Evolutionary conservation across 2,113 vertebrate species (phyloP).

Genomic region (Ondatra zibethicus): DNA sequence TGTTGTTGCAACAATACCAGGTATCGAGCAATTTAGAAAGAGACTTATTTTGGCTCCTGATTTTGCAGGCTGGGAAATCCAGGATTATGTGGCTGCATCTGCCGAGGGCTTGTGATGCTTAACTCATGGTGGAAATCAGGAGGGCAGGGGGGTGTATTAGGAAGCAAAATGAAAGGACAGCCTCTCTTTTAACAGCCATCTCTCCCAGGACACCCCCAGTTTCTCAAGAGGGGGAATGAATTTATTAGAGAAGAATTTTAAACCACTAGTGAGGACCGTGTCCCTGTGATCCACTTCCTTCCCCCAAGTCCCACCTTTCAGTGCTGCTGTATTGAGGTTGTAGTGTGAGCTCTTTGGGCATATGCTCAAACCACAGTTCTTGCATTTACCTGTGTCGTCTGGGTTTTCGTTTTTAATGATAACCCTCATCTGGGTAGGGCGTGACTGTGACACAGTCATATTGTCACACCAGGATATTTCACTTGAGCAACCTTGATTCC

Average conservation of each 20-base stretch:
- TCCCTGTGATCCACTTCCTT: background rate
- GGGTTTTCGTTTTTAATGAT: background rate
- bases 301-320: background rate
- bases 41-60: background rate
- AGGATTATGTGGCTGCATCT: background rate
- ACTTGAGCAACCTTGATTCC: constrained; percentile 30
- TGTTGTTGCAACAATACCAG: background rate
- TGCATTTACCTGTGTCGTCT: background rate
- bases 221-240: background rate
- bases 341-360: background rate
- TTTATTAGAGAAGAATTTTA: background rate
- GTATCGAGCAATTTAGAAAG: background rate
- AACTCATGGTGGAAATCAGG: background rate
- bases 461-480: background rate
- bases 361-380: background rate
- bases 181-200: background rate
- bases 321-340: background rate
- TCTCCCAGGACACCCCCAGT: background rate
- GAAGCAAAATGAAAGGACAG: background rate
- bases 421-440: background rate
- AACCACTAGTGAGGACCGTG: background rate
- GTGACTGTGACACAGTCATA: background rate
- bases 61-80: background rate
- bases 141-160: background rate
- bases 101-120: background rate